These are phyloP conservation scores for Henricia sp. DNA, from an alignment of 53 echinoderm and acorn worm genomes.

Conservation along the genomic window DNA sequence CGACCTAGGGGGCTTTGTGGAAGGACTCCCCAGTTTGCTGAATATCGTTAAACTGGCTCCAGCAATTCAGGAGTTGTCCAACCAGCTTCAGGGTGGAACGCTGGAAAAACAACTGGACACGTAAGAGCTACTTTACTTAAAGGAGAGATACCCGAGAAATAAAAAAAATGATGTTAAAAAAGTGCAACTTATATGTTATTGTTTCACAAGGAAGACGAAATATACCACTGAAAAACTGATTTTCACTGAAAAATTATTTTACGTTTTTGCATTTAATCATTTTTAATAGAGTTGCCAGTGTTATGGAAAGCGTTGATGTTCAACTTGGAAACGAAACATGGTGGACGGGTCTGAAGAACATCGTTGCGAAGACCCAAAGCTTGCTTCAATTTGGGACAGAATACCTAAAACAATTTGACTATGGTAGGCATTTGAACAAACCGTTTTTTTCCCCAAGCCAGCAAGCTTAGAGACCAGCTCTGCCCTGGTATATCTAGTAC, in stretches of 20 bases:
- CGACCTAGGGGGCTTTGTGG: conserved; percentile 42
- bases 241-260: background rate
- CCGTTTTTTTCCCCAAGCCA: too few species aligned
- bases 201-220: too few species aligned
- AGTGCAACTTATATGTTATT: too few species aligned
- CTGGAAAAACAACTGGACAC: conserved; percentile 38
- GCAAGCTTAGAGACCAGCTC: too few species aligned
- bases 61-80: conserved; percentile 26
- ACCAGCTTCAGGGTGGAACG: conserved; percentile 11
- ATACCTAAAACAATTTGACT: background rate
- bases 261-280: background rate
- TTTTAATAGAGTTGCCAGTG: background rate
- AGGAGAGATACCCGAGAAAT: background rate
- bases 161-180: background rate
- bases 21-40: conserved; percentile 59
- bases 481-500: background rate
- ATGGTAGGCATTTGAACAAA: conserved; percentile 5
- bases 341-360: conserved; percentile 41
- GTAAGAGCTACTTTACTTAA: conserved; percentile 6
- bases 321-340: conserved; percentile 19
- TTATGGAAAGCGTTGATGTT: conserved; percentile 9
- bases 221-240: too few species aligned
- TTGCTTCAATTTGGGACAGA: background rate
- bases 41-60: conserved; percentile 38
- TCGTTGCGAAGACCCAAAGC: background rate